These are phyloP conservation scores for Cyrtorhinus lividipennis DNA, from an alignment of 1,140 invertebrate genomes.

Conservation along the genomic window DNA sequence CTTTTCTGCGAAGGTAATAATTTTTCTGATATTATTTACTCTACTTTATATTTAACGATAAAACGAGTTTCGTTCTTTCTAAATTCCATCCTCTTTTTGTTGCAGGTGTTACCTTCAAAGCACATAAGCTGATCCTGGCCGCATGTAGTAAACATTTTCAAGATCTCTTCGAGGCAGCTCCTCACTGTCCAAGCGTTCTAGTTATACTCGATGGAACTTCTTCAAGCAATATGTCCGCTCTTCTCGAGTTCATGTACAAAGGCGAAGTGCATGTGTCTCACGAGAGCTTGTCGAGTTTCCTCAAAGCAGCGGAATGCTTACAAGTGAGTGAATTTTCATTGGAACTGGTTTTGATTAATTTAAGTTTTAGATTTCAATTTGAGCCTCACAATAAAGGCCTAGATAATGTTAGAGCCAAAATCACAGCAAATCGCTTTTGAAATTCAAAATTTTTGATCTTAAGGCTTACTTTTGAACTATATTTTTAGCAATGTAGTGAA, in stretches of 20 bases:
- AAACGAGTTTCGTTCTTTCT: no score
- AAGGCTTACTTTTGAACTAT: no score
- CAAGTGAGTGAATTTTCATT: conserved; percentile 42
- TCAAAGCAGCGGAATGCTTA: conserved; percentile 77
- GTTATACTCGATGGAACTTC: conserved; percentile 78
- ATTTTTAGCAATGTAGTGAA: no score
- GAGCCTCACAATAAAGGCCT: neutral
- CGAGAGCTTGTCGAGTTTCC: conserved; percentile 71
- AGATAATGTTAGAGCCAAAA: neutral
- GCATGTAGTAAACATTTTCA: conserved; percentile 90
- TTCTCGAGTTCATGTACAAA: conserved; percentile 87
- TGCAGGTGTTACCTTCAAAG: conserved; percentile 78
- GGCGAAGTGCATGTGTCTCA: conserved; percentile 82
- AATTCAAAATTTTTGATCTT: no score
- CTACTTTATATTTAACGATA: no score
- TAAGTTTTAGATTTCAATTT: neutral
- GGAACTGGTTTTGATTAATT: neutral
- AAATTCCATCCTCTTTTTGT: conserved; percentile 21
- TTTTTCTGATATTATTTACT: neutral
- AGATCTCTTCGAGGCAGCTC: conserved; percentile 76
- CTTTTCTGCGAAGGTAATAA: conserved; percentile 75
- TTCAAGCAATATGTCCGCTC: conserved; percentile 72
- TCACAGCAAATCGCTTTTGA: no score
- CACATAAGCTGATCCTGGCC: conserved; percentile 78
- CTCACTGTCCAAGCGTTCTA: conserved; percentile 59